These are phyloP conservation scores for Leptestheria dahalacensis DNA, from an alignment of 1,140 invertebrate species.

Conservation along the genomic window DNA sequence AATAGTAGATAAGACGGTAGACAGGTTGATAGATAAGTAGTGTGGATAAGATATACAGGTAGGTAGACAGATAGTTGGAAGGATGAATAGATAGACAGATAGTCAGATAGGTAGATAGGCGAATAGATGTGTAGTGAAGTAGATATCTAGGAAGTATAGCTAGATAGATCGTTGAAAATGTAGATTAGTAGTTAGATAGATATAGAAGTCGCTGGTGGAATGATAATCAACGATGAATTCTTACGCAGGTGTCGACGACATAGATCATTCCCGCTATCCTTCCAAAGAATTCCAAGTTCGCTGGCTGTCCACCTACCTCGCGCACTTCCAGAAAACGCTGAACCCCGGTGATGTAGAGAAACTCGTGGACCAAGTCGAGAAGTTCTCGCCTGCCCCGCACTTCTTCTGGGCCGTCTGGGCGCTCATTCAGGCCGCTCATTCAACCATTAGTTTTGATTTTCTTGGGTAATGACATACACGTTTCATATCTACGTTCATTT, in stretches of 20 bases:
- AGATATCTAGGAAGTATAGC: too few relatives aligned
- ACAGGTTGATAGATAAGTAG: too few relatives aligned
- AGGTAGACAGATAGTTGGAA: too few relatives aligned
- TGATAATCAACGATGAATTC: not conserved
- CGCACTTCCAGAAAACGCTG: not conserved
- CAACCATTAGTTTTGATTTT: constrained; percentile 85
- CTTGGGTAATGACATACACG: constrained; percentile 23
- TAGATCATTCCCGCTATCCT: constrained; percentile 39
- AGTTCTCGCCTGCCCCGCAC: constrained; percentile 74
- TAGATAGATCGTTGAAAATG: too few relatives aligned
- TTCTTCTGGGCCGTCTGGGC: constrained; percentile 87
- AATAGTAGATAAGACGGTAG: too few relatives aligned
- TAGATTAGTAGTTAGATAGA: too few relatives aligned
- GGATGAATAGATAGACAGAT: too few relatives aligned
- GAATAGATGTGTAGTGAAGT: too few relatives aligned
- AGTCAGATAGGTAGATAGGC: too few relatives aligned
- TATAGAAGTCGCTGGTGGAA: not conserved
- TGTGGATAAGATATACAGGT: too few relatives aligned
- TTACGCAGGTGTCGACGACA: constrained; percentile 47
- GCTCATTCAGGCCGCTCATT: constrained; percentile 69
- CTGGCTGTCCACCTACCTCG: constrained; percentile 26
- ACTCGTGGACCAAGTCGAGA: constrained; percentile 56
- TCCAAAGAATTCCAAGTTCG: constrained; percentile 21
- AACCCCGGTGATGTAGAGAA: not conserved
- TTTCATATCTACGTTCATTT: too few relatives aligned